phyloP scores from a whole-genome alignment of 1,140 invertebrate species.

The Cydia fagiglandana region DNA sequence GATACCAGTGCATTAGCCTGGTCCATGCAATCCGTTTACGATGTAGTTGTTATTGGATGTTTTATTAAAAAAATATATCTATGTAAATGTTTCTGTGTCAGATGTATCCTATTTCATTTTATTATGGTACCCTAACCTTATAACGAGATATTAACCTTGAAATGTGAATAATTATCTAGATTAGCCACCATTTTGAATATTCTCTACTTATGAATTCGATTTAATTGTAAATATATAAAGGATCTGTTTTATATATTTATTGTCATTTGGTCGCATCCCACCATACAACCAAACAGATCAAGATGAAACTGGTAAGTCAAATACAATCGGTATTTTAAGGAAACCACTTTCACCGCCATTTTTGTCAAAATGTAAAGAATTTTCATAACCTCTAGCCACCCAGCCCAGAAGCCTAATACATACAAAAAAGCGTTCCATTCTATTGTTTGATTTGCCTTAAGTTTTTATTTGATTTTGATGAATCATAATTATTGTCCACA shows the following conservation, averaged over 20 bases:
- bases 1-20: too few relatives aligned
- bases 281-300: not conserved
- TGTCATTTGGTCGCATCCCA: not conserved
- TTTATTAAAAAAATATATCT: too few relatives aligned
- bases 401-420: too few relatives aligned
- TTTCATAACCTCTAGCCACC: too few relatives aligned
- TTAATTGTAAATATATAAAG: not conserved
- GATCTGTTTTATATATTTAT: not conserved
- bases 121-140: not conserved
- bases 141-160: not conserved
- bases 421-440: too few relatives aligned
- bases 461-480: too few relatives aligned
- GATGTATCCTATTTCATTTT: not conserved
- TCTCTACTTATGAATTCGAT: not conserved
- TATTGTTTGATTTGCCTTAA: too few relatives aligned
- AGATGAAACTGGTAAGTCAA: slow-evolving; percentile 22
- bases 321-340: too few relatives aligned
- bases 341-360: too few relatives aligned
- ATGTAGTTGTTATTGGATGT: too few relatives aligned
- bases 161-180: not conserved
- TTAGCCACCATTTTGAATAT: not conserved
- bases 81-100: not conserved
- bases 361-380: too few relatives aligned
- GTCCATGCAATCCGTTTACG: too few relatives aligned
- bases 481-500: not conserved